A percentile compares a stretch with the other conserved stretches of the same genome.
Evolutionary conservation across 2,797 vertebrate species (phyloP).

Genomic region (Austrolebias charrua): DNA sequence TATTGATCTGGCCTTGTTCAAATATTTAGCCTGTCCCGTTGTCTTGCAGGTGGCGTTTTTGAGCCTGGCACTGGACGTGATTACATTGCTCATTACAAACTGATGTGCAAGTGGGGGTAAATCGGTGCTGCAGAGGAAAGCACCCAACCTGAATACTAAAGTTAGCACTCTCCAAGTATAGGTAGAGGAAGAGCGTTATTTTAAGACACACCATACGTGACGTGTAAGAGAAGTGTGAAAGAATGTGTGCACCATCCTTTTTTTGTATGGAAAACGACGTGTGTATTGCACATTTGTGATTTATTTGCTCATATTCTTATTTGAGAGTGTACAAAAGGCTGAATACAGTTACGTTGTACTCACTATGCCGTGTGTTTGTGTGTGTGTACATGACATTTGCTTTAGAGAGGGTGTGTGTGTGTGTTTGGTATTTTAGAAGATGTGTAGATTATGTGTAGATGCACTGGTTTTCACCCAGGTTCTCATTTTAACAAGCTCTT

Average conservation of each 20-base stretch:
- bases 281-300: slow-evolving; percentile 41
- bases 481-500: slow-evolving; percentile 77
- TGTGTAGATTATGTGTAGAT: slow-evolving; percentile 7
- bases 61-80: slow-evolving; percentile 36
- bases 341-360: not conserved
- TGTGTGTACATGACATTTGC: slow-evolving; percentile 19
- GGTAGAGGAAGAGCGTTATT: slow-evolving; percentile 20
- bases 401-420: slow-evolving; percentile 3
- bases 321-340: slow-evolving; percentile 8
- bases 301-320: slow-evolving; percentile 43
- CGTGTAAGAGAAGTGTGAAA: slow-evolving; percentile 25
- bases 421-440: slow-evolving; percentile 21
- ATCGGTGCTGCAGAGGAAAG: slow-evolving; percentile 6
- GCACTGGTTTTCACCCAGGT: slow-evolving; percentile 36
- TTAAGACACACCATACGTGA: slow-evolving; percentile 21
- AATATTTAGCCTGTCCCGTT: slow-evolving; percentile 53
- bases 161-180: slow-evolving; percentile 13
- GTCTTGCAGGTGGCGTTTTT: slow-evolving; percentile 33
- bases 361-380: not conserved
- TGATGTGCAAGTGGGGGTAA: slow-evolving; percentile 27
- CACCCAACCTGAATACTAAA: slow-evolving; percentile 26
- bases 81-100: slow-evolving; percentile 44
- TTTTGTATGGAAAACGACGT: slow-evolving; percentile 16
- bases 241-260: slow-evolving; percentile 45
- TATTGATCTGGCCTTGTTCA: slow-evolving; percentile 61